Evolutionary conservation across 2,888 invertebrate genomes (phyloP).

Genomic region (Agrilus biguttatus): DNA sequence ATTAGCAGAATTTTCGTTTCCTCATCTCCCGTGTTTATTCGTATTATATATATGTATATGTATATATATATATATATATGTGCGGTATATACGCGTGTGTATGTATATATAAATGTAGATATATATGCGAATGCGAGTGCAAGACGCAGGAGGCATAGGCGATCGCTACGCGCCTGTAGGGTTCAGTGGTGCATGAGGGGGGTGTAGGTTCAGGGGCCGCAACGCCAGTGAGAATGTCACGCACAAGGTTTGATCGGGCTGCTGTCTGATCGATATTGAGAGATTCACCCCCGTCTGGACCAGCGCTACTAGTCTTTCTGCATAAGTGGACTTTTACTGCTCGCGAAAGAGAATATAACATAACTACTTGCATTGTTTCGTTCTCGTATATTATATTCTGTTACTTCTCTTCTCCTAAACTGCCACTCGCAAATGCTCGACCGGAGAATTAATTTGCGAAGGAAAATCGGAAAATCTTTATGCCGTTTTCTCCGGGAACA

Average conservation of each 20-base stretch:
- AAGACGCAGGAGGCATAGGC: constrained; percentile 7
- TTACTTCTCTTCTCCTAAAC: too few species aligned
- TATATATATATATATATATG: constrained; percentile 1
- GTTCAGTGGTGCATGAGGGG: constrained; percentile 3
- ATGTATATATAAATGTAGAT: background rate
- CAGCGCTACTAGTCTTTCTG: constrained; percentile 25
- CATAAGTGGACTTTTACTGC: constrained; percentile 17
- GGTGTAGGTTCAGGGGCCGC: constrained; percentile 11
- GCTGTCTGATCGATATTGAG: constrained; percentile 31
- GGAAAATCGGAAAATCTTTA: too few species aligned
- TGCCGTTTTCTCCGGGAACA: too few species aligned
- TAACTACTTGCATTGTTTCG: constrained; percentile 4
- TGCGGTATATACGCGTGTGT: background rate
- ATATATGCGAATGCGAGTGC: constrained; percentile 6
- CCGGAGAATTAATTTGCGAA: too few species aligned
- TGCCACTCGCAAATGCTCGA: too few species aligned
- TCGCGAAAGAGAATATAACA: constrained; percentile 4
- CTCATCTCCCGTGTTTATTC: constrained; percentile 1
- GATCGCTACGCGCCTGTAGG: background rate
- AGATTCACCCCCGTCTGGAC: constrained; percentile 30
- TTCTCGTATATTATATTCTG: constrained; percentile 1
- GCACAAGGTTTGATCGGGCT: constrained; percentile 35
- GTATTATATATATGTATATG: background rate
- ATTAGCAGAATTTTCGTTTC: too few species aligned
- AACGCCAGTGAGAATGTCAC: constrained; percentile 31